Conservation (phyloP, 1,140 invertebrate genomes). For the Anoplophora glabripennis region DNA sequence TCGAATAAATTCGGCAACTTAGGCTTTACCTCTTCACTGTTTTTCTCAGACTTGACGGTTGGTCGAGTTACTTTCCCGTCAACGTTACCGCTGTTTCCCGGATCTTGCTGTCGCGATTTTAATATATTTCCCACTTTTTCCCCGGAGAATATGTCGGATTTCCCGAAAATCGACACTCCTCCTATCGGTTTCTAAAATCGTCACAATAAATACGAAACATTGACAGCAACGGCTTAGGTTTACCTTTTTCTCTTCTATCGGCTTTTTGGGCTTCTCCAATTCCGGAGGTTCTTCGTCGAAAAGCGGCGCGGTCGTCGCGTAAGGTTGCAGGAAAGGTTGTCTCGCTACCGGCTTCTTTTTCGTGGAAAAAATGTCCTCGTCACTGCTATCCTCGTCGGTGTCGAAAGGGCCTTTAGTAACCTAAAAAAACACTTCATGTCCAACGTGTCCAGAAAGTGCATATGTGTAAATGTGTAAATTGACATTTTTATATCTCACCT, state of each 20-base stretch:
- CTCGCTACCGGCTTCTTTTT: constrained; percentile 30
- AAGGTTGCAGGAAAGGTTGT: constrained; percentile 47
- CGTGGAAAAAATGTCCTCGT: constrained; percentile 39
- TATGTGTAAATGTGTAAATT: too few relatives aligned
- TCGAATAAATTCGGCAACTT: constrained; percentile 15
- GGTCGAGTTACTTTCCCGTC: neutral
- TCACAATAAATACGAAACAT: constrained; percentile 5
- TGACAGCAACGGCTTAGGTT: constrained; percentile 3
- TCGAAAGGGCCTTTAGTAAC: constrained; percentile 23
- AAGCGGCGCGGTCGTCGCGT: constrained; percentile 21
- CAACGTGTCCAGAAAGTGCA: too few relatives aligned
- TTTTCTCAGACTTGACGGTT: too few relatives aligned
- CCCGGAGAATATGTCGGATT: constrained; percentile 30
- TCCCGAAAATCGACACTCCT: constrained; percentile 55
- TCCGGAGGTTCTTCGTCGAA: constrained; percentile 35
- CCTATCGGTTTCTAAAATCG: constrained; percentile 55
- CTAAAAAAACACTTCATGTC: too few relatives aligned
- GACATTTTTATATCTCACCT: neutral
- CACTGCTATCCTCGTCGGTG: constrained; percentile 30
- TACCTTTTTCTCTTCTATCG: constrained; percentile 28
- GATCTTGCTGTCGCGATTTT: constrained; percentile 14
- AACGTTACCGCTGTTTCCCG: constrained; percentile 1
- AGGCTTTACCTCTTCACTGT: neutral
- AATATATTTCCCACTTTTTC: constrained; percentile 13
- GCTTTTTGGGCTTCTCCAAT: constrained; percentile 22